Percentiles rank a stretch among this genome's conserved stretches.
phyloP scores from a whole-genome alignment of 2,888 invertebrate genomes.

The Drosophila cracens region DNA sequence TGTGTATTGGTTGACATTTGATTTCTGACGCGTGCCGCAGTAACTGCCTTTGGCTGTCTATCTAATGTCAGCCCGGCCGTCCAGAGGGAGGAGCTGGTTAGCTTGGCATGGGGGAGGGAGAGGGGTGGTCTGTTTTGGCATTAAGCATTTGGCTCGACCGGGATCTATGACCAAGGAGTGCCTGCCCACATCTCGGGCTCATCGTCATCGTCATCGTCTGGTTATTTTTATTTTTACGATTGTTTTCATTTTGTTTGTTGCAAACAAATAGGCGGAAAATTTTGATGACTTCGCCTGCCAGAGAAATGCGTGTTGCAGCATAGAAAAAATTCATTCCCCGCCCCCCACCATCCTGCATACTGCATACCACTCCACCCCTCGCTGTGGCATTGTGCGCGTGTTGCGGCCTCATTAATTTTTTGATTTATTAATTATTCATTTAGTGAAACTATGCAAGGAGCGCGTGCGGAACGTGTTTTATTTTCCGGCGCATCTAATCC shows the following conservation, averaged over 20 bases:
- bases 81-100: background rate
- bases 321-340: background rate
- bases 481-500: background rate
- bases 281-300: constrained; percentile 51
- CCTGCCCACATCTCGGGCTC: constrained; percentile 57
- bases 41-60: constrained; percentile 53
- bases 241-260: constrained; percentile 78
- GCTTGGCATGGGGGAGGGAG: background rate
- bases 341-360: background rate
- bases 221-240: constrained; percentile 73
- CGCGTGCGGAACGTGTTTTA: constrained; percentile 42
- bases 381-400: constrained; percentile 52
- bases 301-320: constrained; percentile 55
- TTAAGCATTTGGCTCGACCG: constrained; percentile 10
- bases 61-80: constrained; percentile 13
- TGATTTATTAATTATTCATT: constrained; percentile 81
- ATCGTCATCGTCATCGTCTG: constrained; percentile 21
- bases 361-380: background rate
- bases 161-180: constrained; percentile 41
- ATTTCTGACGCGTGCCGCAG: constrained; percentile 74
- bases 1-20: constrained; percentile 67
- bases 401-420: constrained; percentile 79
- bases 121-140: constrained; percentile 23
- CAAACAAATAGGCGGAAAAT: constrained; percentile 79
- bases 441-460: constrained; percentile 48